Evolutionary conservation across 2,797 vertebrate species (phyloP).

Genomic region (Anniella stebbinsi): DNA sequence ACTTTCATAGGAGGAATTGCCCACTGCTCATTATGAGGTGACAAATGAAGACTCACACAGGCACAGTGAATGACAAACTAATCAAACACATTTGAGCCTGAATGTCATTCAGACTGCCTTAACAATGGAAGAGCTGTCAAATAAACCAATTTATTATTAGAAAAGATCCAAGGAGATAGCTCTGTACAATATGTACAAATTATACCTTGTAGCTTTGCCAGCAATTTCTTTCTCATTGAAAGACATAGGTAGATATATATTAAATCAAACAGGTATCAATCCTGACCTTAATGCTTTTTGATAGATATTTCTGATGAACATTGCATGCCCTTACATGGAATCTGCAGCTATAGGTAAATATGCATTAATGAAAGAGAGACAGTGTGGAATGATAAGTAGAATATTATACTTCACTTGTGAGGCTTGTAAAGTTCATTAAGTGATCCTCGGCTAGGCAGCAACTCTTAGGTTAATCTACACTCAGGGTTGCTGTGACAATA

Average conservation of each 20-base stretch:
- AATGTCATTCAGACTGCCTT: constrained; percentile 62
- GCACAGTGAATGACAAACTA: constrained; percentile 65
- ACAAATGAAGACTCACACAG: constrained; percentile 50
- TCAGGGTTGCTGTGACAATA: constrained; percentile 17
- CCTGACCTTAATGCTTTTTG: background rate
- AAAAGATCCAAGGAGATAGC: constrained; percentile 54
- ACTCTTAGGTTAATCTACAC: background rate
- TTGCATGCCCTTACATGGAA: background rate
- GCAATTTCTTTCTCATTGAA: constrained; percentile 48
- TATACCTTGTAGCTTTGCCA: constrained; percentile 54
- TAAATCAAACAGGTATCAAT: constrained; percentile 28
- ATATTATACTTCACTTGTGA: background rate
- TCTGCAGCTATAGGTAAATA: background rate
- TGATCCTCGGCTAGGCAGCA: background rate
- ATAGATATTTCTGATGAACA: background rate
- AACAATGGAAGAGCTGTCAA: constrained; percentile 70
- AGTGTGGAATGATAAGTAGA: background rate
- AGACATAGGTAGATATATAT: constrained; percentile 14
- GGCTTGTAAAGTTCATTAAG: background rate
- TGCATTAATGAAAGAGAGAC: background rate
- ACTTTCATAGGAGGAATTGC: constrained; percentile 30
- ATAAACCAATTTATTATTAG: constrained; percentile 68
- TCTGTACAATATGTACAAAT: constrained; percentile 49
- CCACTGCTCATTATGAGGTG: constrained; percentile 32
- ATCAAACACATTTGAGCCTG: constrained; percentile 64